A percentile compares a stretch with the other conserved stretches of the same genome.
Evolutionary conservation across 2,797 vertebrate species (phyloP).

Genomic region (Xiphorhynchus erythropygius): DNA sequence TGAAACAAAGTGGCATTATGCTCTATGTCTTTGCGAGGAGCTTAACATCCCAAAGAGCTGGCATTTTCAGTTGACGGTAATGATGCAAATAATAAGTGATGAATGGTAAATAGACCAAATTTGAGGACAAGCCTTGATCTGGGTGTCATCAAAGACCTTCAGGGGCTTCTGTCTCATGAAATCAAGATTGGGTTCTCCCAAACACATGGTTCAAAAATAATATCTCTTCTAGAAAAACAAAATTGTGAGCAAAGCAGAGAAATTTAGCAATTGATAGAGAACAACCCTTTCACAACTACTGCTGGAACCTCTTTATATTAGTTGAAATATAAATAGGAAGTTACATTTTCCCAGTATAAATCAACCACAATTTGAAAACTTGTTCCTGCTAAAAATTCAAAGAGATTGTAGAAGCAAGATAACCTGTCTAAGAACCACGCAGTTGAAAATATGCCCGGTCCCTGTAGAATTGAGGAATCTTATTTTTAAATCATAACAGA

Average conservation of each 20-base stretch:
- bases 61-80: neutral
- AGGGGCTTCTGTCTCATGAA: neutral
- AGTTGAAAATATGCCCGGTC: neutral
- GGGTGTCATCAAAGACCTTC: neutral
- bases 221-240: neutral
- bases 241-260: neutral
- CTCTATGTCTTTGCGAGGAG: neutral
- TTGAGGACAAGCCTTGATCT: neutral
- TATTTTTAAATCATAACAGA: neutral
- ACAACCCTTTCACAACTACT: neutral
- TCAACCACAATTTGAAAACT: neutral
- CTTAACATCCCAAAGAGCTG: neutral
- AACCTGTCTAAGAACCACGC: neutral
- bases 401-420: neutral
- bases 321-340: neutral
- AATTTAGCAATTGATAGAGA: neutral
- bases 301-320: neutral
- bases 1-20: neutral
- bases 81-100: neutral
- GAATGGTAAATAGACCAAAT: neutral
- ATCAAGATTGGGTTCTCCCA: neutral
- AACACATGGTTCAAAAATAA: neutral
- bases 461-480: neutral
- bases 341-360: slow-evolving; percentile 4
- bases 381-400: neutral